phyloP scores from a whole-genome alignment of 2,888 invertebrate genomes.

The Dasypogon diadema region DNA sequence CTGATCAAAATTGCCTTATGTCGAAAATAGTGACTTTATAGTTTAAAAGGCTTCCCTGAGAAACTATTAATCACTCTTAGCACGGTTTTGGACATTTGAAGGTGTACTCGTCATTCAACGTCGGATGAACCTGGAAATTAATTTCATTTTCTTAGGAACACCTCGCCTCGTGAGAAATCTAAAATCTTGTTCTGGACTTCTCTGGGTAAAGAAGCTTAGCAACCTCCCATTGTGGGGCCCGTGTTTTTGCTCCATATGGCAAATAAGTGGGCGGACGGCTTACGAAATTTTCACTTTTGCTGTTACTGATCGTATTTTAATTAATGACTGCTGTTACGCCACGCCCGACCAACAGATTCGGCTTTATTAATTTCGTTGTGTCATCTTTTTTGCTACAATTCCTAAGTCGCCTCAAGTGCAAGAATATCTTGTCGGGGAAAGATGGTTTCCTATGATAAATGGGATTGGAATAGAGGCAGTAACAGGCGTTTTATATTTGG shows the following conservation, averaged over 20 bases:
- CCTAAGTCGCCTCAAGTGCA: not conserved
- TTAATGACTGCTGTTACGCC: slow-evolving; percentile 49
- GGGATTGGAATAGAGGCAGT: slow-evolving; percentile 20
- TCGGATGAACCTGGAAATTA: slow-evolving; percentile 37
- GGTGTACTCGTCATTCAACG: slow-evolving; percentile 50
- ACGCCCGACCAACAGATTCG: slow-evolving; percentile 30
- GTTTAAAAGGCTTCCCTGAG: not conserved
- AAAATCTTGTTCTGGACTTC: not conserved
- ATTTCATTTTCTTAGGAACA: slow-evolving; percentile 45
- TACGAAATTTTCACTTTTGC: slow-evolving; percentile 50
- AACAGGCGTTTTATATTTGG: slow-evolving; percentile 20
- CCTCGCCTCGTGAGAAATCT: slow-evolving; percentile 37
- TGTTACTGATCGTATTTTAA: slow-evolving; percentile 52
- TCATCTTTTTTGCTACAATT: slow-evolving; percentile 25
- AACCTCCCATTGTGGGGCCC: slow-evolving; percentile 22
- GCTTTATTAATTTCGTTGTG: slow-evolving; percentile 25
- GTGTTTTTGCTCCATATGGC: slow-evolving; percentile 50
- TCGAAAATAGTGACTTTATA: slow-evolving; percentile 22
- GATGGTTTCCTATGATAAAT: slow-evolving; percentile 34
- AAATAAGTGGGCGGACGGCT: slow-evolving; percentile 45
- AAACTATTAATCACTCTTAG: slow-evolving; percentile 48
- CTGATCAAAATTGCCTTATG: slow-evolving; percentile 28
- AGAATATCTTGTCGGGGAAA: not conserved
- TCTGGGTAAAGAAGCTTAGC: not conserved
- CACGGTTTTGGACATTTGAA: slow-evolving; percentile 50